Base-by-base conservation (phyloP, 2,113 vertebrate genomes). In the Meriones unguiculatus region DNA sequence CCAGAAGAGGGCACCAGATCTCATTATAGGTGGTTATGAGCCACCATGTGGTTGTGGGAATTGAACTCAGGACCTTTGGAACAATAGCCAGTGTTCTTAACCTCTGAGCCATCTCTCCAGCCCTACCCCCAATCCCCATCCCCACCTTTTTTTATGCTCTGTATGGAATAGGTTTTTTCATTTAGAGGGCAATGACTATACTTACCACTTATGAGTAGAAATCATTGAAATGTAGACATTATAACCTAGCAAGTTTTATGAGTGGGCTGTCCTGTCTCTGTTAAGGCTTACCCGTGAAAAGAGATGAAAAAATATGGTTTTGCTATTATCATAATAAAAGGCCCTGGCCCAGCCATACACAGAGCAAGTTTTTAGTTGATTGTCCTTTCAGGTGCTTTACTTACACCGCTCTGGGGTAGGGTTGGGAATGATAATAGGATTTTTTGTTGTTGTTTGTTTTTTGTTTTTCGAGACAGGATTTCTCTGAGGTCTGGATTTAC, bases 181-280 rank as follows among this genome's bases (percentile, higher is more conserved):
- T 75, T 38, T 12, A 28, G 50, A 92, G 28, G 52, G 75, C 70
- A 84, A 64, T 95, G 32, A 77, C 24, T 70, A 67, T 22, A 50
- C 93, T 78, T 78, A 77, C 73, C 46, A 73, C 85, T 95, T 87
- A 46, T 72, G 32, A 92, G 32, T 87, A 87, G 28, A 92, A 75
- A 89, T 30, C 30, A 52, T 5, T 85, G 32, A 93, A 82, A 89
- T 67, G 7, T 1, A 12, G 69, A 50, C 30, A 13, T 91, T 95
- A 9, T 70, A 86, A 89, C 41, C 80, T 76, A 70, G 41, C 78
- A 59, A 59, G 59, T 93, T 91, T 97, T 75, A 50, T 89, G 77
- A 81, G 54, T 80, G 77, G 32, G 77, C 22, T 59, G 20, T 81
- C 17, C 78, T 81, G 20, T 59, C 54, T 81, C 20, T 20, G n/a